Percentiles rank a stretch among this genome's conserved stretches.
Evolutionary conservation across 2,888 invertebrate species (phyloP).

Genomic region (Schrankia costaestrigalis): DNA sequence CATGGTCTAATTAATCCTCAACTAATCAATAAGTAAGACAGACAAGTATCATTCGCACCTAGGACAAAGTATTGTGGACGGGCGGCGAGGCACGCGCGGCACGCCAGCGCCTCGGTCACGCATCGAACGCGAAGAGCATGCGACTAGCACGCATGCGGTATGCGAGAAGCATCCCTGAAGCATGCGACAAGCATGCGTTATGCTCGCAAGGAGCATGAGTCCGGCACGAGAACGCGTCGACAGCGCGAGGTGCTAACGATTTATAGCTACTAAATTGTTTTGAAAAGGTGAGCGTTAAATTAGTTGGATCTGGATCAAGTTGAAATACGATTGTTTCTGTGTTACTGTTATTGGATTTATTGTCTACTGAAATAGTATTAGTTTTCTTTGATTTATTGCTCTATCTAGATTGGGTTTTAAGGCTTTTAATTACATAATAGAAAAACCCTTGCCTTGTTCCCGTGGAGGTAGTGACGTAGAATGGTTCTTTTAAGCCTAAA

Average conservation of each 20-base stretch:
- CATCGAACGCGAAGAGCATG: conserved; percentile 21
- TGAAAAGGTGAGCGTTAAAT: conserved; percentile 62
- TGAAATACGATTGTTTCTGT: conserved; percentile 25
- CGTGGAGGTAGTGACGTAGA: too few species aligned
- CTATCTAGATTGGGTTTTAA: too few species aligned
- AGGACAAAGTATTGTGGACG: conserved; percentile 27
- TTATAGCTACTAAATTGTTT: conserved; percentile 62
- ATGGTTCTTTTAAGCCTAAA: too few species aligned
- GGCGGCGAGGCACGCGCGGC: conserved; percentile 20
- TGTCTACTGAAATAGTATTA: conserved; percentile 4
- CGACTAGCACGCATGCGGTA: conserved; percentile 12
- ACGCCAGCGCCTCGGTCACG: conserved; percentile 28
- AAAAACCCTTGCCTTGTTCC: too few species aligned
- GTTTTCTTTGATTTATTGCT: conserved; percentile 4
- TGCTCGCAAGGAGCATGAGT: conserved; percentile 23
- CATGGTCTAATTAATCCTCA: conserved; percentile 20
- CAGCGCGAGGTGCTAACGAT: conserved; percentile 54
- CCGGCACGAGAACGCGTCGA: conserved; percentile 50
- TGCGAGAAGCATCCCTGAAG: conserved; percentile 21
- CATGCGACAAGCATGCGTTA: conserved; percentile 35
- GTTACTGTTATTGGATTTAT: conserved; percentile 15
- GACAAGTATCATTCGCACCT: conserved; percentile 63
- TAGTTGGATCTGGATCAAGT: conserved; percentile 33
- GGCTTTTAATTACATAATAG: background rate
- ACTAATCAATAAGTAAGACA: conserved; percentile 38